These are phyloP conservation scores for Seison nebaliae DNA, from an alignment of 1,140 invertebrate species.

Conservation along the genomic window DNA sequence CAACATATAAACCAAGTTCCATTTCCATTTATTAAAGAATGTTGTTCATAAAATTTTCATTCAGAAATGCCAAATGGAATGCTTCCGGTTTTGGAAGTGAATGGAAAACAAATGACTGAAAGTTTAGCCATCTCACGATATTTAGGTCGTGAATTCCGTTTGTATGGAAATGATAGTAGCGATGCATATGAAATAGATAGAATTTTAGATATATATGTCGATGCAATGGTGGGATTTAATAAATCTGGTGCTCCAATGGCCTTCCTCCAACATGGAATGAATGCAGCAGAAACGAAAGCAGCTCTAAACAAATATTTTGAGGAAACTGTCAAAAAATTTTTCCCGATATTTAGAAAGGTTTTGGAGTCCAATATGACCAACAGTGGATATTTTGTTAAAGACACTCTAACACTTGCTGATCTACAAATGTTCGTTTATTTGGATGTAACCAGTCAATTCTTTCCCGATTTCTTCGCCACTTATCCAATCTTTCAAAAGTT, in stretches of 20 bases:
- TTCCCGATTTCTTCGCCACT: too few relatives aligned
- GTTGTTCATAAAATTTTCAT: too few relatives aligned
- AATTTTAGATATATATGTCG: background rate
- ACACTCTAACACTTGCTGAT: background rate
- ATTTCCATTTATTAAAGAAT: background rate
- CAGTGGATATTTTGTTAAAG: background rate
- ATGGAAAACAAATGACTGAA: background rate
- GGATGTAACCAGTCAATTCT: too few relatives aligned
- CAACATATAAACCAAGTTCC: slow-evolving; percentile 8
- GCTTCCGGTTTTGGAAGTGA: background rate
- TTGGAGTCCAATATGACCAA: too few relatives aligned
- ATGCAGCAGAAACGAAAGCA: background rate
- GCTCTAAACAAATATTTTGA: background rate
- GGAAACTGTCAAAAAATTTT: background rate
- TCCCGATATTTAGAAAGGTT: too few relatives aligned
- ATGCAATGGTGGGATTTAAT: too few relatives aligned
- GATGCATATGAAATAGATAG: background rate
- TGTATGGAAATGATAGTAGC: background rate
- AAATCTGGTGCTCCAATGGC: too few relatives aligned
- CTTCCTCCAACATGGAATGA: too few relatives aligned
- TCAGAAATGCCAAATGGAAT: background rate
- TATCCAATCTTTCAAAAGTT: too few relatives aligned
- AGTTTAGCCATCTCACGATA: background rate
- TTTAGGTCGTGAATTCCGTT: background rate
- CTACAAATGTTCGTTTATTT: too few relatives aligned